These are phyloP conservation scores for Cryptops parisi DNA, from an alignment of 2,888 invertebrate species.

Conservation along the genomic window DNA sequence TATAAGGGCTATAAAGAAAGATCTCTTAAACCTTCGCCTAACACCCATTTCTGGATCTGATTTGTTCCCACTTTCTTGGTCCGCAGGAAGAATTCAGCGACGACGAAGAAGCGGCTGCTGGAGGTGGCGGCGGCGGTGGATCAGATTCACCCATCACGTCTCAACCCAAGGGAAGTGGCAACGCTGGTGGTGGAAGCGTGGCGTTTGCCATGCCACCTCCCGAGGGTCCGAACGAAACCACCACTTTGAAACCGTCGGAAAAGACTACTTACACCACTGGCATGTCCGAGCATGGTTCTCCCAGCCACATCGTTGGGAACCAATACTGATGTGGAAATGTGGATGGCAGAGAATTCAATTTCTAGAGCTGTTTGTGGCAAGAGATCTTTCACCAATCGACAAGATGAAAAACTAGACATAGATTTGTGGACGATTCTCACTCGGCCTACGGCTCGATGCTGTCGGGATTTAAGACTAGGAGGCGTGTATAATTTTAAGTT, in stretches of 20 bases:
- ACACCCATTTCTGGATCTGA: too few relatives aligned
- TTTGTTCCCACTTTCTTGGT: background rate
- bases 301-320: constrained; percentile 1
- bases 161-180: constrained; percentile 30
- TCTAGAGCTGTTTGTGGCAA: too few relatives aligned
- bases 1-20: too few relatives aligned
- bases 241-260: constrained; percentile 46
- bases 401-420: too few relatives aligned
- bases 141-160: constrained; percentile 37
- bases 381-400: too few relatives aligned
- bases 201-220: constrained; percentile 49
- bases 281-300: constrained; percentile 8
- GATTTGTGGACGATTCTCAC: too few relatives aligned
- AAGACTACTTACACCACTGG: constrained; percentile 27
- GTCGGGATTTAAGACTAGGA: too few relatives aligned
- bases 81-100: constrained; percentile 19
- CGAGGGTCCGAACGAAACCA: constrained; percentile 39
- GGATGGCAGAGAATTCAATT: too few relatives aligned
- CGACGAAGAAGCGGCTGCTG: constrained; percentile 19
- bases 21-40: too few relatives aligned
- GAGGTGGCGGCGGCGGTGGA: too few relatives aligned
- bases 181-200: constrained; percentile 45
- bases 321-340: constrained; percentile 1
- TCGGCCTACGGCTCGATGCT: too few relatives aligned
- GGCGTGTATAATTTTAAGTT: too few relatives aligned